phyloP scores from a whole-genome alignment of 2,113 vertebrate genomes.

The Spea multiplicata region DNA sequence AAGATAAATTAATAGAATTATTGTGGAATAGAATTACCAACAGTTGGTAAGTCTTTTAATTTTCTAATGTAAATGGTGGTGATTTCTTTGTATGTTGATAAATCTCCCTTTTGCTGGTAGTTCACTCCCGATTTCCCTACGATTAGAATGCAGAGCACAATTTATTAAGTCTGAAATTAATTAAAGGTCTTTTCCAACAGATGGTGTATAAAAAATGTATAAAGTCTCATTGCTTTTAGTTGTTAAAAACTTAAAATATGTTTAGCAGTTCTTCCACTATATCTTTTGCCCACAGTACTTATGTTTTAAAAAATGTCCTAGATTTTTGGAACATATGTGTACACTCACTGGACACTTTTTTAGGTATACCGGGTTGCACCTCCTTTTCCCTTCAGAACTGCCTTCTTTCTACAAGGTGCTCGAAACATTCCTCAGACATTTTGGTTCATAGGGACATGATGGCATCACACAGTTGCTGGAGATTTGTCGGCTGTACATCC shows the following conservation, averaged over 20 bases:
- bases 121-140: constrained; percentile 24
- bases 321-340: no score
- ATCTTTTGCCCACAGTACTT: background rate
- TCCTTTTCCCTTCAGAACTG: no score
- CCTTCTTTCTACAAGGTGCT: no score
- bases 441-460: no score
- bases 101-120: constrained; percentile 37
- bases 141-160: constrained; percentile 34
- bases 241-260: constrained; percentile 12
- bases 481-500: no score
- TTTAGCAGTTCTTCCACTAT: constrained; percentile 10
- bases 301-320: no score
- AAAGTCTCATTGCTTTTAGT: constrained; percentile 10
- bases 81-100: constrained; percentile 35
- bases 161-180: constrained; percentile 41
- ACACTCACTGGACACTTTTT: no score
- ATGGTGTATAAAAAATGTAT: constrained; percentile 39
- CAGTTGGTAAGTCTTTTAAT: constrained; percentile 41
- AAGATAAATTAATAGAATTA: no score
- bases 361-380: no score
- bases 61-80: constrained; percentile 35
- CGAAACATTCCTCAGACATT: no score
- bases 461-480: no score
- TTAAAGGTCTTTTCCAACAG: constrained; percentile 38
- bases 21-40: constrained; percentile 35